Percentiles rank a stretch among this genome's conserved stretches.
Evolutionary conservation across 2,113 vertebrate species (phyloP).

Genomic region (Pelusios castaneus): DNA sequence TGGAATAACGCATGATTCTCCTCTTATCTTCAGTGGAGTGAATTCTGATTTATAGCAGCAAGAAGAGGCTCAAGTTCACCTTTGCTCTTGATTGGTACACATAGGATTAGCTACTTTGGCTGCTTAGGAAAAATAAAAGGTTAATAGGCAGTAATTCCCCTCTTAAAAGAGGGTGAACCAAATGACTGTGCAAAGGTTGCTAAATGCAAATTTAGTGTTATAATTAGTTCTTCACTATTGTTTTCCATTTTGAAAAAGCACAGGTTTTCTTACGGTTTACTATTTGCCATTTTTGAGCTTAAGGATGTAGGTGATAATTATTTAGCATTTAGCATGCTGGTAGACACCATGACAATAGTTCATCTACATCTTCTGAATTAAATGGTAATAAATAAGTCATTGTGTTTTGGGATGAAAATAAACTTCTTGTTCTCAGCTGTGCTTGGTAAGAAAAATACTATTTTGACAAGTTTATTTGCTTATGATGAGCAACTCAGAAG

Average conservation of each 20-base stretch:
- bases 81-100: neutral
- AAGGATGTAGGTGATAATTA: neutral
- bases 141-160: neutral
- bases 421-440: neutral
- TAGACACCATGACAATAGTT: neutral
- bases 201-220: constrained; percentile 61
- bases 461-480: constrained; percentile 13
- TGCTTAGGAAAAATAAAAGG: neutral
- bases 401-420: neutral
- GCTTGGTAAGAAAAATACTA: neutral
- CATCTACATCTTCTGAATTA: neutral
- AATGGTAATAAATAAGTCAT: accelerated
- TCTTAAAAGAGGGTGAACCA: neutral
- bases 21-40: neutral
- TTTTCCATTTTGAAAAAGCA: constrained; percentile 41
- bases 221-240: constrained; percentile 31
- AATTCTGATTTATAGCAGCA: accelerated
- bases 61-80: neutral
- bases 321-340: neutral
- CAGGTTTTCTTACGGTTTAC: neutral
- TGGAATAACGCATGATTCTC: neutral
- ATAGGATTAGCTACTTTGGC: neutral
- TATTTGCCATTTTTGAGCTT: constrained; percentile 9
- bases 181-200: constrained; percentile 31
- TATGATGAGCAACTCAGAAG: neutral